Evolutionary conservation across 2,113 vertebrate species (phyloP), one percentile per base, ranked within the genome.

Genomic region (Boulengeromyrus knoepffleri): DNA sequence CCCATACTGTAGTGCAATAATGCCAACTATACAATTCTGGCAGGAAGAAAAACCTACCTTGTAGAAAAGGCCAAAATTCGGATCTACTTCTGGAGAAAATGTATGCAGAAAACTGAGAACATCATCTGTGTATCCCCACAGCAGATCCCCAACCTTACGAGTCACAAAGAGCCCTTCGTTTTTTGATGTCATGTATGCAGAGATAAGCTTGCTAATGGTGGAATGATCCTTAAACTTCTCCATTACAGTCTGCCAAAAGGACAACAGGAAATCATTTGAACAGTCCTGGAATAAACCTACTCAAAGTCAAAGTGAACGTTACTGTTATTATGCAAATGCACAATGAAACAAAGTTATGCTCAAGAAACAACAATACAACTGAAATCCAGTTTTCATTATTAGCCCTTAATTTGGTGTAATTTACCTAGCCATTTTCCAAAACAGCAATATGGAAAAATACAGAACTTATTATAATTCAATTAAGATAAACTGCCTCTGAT

Each of bases 61-160:
- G 88, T 95, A 96, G 92, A 98, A 99, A 19, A 98, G 95, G 9
- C 99, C 99, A 19, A 99, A 99, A 8, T 95, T 74, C 0, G 94
- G 91, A 27, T 97, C 96, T 0, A 98, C 3, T 0, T 92, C 89
- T 0, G 93, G 94, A 0, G 21, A 17, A 0, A 97, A 1, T 0
- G 0, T 0, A 0, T 95, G 94, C 12, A 98, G 56, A 3, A 92
- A 21, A 50, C 95, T 94, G 4, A 99, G 95, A 1, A 99, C 90
- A 12, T 88, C 91, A 88, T 99, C 99, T 88, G 94, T 96, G 91
- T 99, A 99, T 42, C 98, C 98, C 98, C 98, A 99, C 10, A 99
- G 95, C 45, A 99, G 92, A 9, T 98, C 96, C 0, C 97, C 93
- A 0, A 97, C 97, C 0, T 95, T 95, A 92, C 9, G 96, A 0